These are phyloP conservation scores for Trachemys scripta DNA, from an alignment of 2,113 vertebrate species.

Conservation along the genomic window DNA sequence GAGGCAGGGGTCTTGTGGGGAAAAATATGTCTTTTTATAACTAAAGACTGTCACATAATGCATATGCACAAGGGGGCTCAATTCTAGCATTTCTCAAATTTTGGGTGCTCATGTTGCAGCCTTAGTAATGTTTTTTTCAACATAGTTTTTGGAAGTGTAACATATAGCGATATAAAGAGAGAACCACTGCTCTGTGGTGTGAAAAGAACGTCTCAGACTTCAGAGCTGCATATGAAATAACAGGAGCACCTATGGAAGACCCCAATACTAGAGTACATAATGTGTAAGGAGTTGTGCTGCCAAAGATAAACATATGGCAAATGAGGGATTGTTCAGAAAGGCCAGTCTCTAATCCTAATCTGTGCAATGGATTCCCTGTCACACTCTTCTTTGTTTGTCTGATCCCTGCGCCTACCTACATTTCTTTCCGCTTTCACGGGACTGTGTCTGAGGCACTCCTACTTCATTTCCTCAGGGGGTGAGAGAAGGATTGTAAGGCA, in stretches of 20 bases:
- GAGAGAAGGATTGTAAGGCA: background rate
- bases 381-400: background rate
- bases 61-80: fast-evolving
- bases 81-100: background rate
- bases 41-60: background rate
- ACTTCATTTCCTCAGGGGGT: fast-evolving
- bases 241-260: background rate
- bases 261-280: background rate
- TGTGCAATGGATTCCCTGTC: background rate
- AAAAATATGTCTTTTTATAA: background rate
- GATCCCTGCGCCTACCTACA: background rate
- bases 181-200: background rate
- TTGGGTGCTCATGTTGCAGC: background rate
- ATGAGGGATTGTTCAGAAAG: background rate
- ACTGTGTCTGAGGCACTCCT: background rate
- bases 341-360: background rate
- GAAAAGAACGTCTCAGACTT: background rate
- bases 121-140: background rate
- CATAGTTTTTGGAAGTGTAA: background rate
- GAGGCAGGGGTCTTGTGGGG: background rate
- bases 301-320: background rate
- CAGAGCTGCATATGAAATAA: background rate
- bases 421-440: background rate
- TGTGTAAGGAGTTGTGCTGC: background rate
- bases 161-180: fast-evolving